A percentile compares a stretch with the other conserved stretches of the same genome.
Conservation (phyloP, 2,888 invertebrate species). For the Syritta pipiens region DNA sequence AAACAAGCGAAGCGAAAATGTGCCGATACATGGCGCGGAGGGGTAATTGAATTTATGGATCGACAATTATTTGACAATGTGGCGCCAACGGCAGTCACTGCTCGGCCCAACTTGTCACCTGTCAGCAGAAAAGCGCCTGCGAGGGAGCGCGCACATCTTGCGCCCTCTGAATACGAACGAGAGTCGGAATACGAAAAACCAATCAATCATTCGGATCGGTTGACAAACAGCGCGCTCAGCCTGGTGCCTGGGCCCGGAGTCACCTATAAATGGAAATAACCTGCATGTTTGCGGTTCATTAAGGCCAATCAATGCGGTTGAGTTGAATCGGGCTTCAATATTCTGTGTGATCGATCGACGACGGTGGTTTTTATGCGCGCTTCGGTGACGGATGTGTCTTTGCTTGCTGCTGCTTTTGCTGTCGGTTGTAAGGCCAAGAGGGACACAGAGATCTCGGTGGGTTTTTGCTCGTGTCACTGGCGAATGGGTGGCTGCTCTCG, state of each 20-base stretch:
- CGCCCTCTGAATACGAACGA: slow-evolving; percentile 62
- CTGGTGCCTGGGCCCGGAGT: slow-evolving; percentile 21
- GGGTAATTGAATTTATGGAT: slow-evolving; percentile 66
- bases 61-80: slow-evolving; percentile 68
- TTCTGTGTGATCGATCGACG: slow-evolving; percentile 68
- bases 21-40: slow-evolving; percentile 19
- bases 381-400: slow-evolving; percentile 64
- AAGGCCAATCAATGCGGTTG: slow-evolving; percentile 67
- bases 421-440: slow-evolving; percentile 41
- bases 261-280: slow-evolving; percentile 70
- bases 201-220: slow-evolving; percentile 66
- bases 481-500: slow-evolving; percentile 55
- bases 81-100: slow-evolving; percentile 50
- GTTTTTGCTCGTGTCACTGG: slow-evolving; percentile 38
- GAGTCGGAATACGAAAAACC: too few relatives aligned
- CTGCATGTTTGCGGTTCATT: slow-evolving; percentile 70
- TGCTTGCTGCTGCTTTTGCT: slow-evolving; percentile 32
- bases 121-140: slow-evolving; percentile 37
- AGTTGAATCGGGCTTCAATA: slow-evolving; percentile 52
- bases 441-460: too few relatives aligned
- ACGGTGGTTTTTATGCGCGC: slow-evolving; percentile 68
- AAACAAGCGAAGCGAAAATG: slow-evolving; percentile 36
- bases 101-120: slow-evolving; percentile 50
- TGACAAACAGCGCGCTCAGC: slow-evolving; percentile 58
- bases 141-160: slow-evolving; percentile 10